Conservation (phyloP, 2,888 invertebrate genomes). For the Lingula anatina region DNA sequence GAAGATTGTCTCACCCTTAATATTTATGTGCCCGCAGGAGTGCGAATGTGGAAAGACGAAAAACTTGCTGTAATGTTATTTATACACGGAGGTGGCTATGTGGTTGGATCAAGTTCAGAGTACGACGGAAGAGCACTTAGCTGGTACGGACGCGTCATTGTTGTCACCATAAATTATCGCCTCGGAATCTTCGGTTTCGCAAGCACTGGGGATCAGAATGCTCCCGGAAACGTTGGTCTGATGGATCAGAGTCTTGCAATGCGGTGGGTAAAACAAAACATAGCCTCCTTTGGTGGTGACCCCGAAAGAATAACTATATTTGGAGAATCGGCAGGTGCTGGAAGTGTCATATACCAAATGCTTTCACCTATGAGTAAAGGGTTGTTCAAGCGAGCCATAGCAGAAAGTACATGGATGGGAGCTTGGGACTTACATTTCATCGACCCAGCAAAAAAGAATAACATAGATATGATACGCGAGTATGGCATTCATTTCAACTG, state of each 20-base stretch:
- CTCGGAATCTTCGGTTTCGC: constrained; percentile 88
- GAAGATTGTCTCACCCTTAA: constrained; percentile 94
- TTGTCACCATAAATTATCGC: constrained; percentile 90
- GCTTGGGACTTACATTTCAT: background rate
- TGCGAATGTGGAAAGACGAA: constrained; percentile 59
- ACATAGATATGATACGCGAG: too few relatives aligned
- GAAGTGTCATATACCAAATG: constrained; percentile 18
- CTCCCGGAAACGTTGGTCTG: constrained; percentile 82
- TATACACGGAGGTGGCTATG: constrained; percentile 91
- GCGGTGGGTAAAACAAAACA: constrained; percentile 88
- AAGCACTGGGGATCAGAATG: constrained; percentile 72
- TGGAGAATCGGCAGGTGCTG: constrained; percentile 30
- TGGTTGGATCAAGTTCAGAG: constrained; percentile 79
- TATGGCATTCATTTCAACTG: too few relatives aligned
- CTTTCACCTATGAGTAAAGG: constrained; percentile 19
- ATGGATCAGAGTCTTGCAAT: constrained; percentile 93
- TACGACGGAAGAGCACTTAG: constrained; percentile 64
- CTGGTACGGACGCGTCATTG: constrained; percentile 82
- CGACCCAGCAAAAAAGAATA: background rate
- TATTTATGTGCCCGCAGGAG: constrained; percentile 81
- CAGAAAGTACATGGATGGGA: constrained; percentile 17
- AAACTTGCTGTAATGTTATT: constrained; percentile 72
- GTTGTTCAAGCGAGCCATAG: constrained; percentile 25
- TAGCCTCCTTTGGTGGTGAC: constrained; percentile 49
- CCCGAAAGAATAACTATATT: too few relatives aligned